Evolutionary conservation across 2,797 vertebrate species (phyloP).

Genomic region (Champsocephalus gunnari): DNA sequence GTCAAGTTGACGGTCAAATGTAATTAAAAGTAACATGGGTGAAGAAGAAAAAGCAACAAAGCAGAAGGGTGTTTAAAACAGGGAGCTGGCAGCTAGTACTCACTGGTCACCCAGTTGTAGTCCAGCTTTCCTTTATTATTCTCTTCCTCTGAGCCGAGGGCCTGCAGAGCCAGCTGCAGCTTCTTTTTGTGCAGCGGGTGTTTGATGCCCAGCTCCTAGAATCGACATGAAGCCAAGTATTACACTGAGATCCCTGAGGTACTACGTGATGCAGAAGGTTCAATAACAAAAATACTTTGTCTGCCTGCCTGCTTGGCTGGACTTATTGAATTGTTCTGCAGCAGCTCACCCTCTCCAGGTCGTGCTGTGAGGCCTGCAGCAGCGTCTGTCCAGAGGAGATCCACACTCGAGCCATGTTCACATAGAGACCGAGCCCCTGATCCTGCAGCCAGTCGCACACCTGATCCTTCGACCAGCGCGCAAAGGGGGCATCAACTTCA

Average conservation of each 20-base stretch:
- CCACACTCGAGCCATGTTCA: slow-evolving; percentile 91
- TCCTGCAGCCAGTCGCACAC: slow-evolving; percentile 96
- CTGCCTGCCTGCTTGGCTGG: not conserved
- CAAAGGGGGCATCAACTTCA: slow-evolving; percentile 95
- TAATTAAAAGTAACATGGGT: slow-evolving; percentile 1
- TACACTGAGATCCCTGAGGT: not conserved
- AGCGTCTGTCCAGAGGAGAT: slow-evolving; percentile 95
- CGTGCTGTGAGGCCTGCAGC: slow-evolving; percentile 95
- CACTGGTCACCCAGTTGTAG: slow-evolving; percentile 98
- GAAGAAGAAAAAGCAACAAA: not conserved
- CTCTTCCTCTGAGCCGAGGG: slow-evolving; percentile 96
- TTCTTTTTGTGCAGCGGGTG: slow-evolving; percentile 95
- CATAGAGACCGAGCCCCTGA: slow-evolving; percentile 93
- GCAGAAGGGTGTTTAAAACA: not conserved
- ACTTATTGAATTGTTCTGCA: slow-evolving; percentile 21
- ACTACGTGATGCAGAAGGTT: not conserved
- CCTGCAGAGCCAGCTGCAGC: slow-evolving; percentile 95
- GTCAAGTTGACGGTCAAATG: not conserved
- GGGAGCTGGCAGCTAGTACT: slow-evolving; percentile 62
- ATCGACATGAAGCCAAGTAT: slow-evolving; percentile 9
- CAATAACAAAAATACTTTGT: not conserved
- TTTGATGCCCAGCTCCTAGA: slow-evolving; percentile 96
- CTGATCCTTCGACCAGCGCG: slow-evolving; percentile 96
- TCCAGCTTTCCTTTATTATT: slow-evolving; percentile 95
- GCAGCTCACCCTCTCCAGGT: slow-evolving; percentile 93